These are phyloP conservation scores for Cyclina sinensis DNA, from an alignment of 1,140 invertebrate genomes.

Conservation along the genomic window DNA sequence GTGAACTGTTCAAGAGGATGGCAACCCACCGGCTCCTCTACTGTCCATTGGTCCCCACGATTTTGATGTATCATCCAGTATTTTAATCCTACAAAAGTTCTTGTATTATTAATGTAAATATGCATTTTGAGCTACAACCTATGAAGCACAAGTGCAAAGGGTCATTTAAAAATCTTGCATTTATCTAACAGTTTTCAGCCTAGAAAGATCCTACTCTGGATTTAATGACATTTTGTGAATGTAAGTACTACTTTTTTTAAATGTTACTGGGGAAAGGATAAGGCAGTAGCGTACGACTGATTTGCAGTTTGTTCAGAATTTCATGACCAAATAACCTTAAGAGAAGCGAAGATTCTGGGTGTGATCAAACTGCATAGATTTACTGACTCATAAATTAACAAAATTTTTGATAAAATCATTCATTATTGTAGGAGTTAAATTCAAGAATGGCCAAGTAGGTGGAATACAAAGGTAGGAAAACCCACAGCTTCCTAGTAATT, in stretches of 20 bases:
- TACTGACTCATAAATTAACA: too few species aligned
- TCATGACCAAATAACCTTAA: too few species aligned
- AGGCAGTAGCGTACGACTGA: not conserved
- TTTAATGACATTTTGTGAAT: not conserved
- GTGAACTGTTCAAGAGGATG: constrained; percentile 27
- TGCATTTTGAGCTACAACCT: not conserved
- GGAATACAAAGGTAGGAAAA: too few species aligned
- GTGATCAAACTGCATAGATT: too few species aligned
- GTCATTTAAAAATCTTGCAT: too few species aligned
- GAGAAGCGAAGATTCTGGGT: too few species aligned
- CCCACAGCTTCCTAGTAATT: too few species aligned
- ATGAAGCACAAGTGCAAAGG: too few species aligned
- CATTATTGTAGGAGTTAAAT: too few species aligned
- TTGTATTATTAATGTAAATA: not conserved
- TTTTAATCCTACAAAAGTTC: not conserved
- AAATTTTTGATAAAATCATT: too few species aligned
- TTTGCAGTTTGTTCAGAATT: not conserved
- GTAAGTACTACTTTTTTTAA: not conserved
- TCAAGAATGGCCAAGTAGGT: too few species aligned
- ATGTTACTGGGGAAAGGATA: not conserved
- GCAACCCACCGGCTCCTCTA: constrained; percentile 5
- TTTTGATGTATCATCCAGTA: constrained; percentile 2
- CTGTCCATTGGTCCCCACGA: constrained; percentile 26
- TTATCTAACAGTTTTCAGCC: too few species aligned
- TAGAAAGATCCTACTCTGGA: not conserved